A percentile compares a stretch with the other conserved stretches of the same genome.
phyloP scores from a whole-genome alignment of 2,888 invertebrate genomes.

The Drosophila mayaguana region DNA sequence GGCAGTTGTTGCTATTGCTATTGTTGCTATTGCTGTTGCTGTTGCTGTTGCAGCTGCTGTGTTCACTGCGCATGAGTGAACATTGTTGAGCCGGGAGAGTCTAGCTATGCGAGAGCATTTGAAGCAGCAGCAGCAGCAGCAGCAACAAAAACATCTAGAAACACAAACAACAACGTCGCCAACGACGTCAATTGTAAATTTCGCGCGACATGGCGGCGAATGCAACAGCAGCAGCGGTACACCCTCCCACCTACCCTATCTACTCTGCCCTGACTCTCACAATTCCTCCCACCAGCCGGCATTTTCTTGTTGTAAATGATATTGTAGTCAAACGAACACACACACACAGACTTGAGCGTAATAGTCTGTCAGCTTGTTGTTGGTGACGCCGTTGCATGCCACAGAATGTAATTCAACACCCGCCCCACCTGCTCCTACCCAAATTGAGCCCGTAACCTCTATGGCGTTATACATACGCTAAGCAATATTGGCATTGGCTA shows the following conservation, averaged over 20 bases:
- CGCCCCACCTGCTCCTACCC: constrained; percentile 5
- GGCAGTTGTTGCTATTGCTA: constrained; percentile 38
- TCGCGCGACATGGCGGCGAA: constrained; percentile 74
- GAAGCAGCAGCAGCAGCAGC: constrained; percentile 9
- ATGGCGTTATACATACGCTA: constrained; percentile 52
- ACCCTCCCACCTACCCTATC: constrained; percentile 1
- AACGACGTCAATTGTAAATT: constrained; percentile 76
- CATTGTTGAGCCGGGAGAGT: constrained; percentile 60
- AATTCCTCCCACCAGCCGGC: constrained; percentile 33
- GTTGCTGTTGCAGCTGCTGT: constrained; percentile 51
- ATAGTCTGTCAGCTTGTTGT: constrained; percentile 9
- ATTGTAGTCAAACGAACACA: constrained; percentile 65
- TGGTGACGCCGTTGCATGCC: constrained; percentile 46
- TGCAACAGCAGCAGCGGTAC: constrained; percentile 37
- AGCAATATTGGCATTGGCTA: constrained; percentile 35
- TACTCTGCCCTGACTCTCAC: background rate
- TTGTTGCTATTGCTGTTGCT: constrained; percentile 32
- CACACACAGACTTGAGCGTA: constrained; percentile 18
- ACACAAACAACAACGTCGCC: constrained; percentile 34
- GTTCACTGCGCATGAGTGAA: constrained; percentile 78
- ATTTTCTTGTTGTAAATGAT: constrained; percentile 72
- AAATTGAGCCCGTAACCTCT: constrained; percentile 29
- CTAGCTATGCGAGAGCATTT: constrained; percentile 38
- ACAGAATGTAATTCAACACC: constrained; percentile 49
- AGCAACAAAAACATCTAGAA: constrained; percentile 16